phyloP scores from a whole-genome alignment of 2,797 vertebrate genomes.

The Momotus momota region DNA sequence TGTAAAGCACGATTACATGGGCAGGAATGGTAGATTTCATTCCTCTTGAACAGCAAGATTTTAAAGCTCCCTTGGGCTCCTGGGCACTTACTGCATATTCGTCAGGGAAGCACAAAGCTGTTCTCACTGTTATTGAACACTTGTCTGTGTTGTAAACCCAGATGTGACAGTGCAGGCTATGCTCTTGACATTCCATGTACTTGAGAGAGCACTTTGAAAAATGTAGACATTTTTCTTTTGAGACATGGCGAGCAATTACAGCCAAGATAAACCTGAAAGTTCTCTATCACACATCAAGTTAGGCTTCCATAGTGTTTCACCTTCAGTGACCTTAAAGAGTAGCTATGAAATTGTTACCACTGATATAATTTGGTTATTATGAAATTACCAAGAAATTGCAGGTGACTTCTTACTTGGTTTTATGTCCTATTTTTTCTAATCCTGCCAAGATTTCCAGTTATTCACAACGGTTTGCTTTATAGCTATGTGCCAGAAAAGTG shows the following conservation, averaged over 20 bases:
- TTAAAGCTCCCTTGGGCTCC: background rate
- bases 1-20: background rate
- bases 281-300: background rate
- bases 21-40: background rate
- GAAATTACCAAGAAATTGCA: conserved; percentile 4
- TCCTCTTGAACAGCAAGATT: background rate
- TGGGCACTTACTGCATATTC: background rate
- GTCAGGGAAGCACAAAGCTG: background rate
- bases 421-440: conserved; percentile 1
- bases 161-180: background rate
- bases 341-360: background rate
- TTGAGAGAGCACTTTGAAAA: background rate
- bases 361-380: background rate
- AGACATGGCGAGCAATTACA: background rate
- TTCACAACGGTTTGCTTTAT: conserved; percentile 1
- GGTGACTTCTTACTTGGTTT: background rate
- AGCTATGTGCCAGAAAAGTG: background rate
- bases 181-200: conserved; percentile 31
- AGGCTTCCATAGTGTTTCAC: background rate
- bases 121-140: background rate
- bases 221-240: background rate
- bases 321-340: conserved; percentile 10
- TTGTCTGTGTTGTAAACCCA: conserved; percentile 2
- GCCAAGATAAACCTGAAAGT: conserved; percentile 27
- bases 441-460: conserved; percentile 50